phyloP scores from a whole-genome alignment of 2,797 vertebrate genomes.

The Schizothorax lantsangensis region DNA sequence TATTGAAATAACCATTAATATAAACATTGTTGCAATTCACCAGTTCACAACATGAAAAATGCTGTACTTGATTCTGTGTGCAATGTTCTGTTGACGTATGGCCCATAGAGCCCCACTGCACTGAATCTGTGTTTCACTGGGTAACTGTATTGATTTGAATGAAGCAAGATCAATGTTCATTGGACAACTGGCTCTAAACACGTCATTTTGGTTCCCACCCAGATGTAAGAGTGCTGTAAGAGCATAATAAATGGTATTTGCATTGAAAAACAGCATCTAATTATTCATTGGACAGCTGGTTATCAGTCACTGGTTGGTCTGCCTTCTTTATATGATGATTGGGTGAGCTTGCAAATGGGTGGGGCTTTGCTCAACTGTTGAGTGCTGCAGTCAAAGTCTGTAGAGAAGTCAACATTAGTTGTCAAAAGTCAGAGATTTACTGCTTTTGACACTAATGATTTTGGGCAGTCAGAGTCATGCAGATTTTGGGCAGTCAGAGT shows the following conservation, averaged over 20 bases:
- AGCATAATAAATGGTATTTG: neutral
- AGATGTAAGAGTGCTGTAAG: neutral
- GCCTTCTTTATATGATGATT: neutral
- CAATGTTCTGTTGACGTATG: neutral
- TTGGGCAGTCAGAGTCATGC: neutral
- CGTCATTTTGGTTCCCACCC: neutral
- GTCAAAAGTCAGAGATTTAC: no score
- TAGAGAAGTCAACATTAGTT: neutral
- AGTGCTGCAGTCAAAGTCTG: no score
- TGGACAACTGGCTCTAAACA: neutral
- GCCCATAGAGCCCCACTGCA: neutral
- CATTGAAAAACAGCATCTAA: constrained; percentile 35
- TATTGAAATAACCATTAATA: neutral
- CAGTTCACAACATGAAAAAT: neutral
- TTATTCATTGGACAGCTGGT: neutral
- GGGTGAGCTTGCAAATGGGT: neutral
- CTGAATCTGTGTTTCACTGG: neutral
- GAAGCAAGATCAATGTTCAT: constrained; percentile 6
- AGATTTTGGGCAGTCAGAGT: neutral
- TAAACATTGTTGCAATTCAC: neutral
- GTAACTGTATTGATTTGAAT: neutral
- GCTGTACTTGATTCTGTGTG: neutral
- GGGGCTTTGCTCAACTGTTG: neutral
- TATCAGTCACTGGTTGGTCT: neutral
- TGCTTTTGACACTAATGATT: no score